Conservation (phyloP, 2,113 vertebrate genomes). For the Dasyprocta punctata region DNA sequence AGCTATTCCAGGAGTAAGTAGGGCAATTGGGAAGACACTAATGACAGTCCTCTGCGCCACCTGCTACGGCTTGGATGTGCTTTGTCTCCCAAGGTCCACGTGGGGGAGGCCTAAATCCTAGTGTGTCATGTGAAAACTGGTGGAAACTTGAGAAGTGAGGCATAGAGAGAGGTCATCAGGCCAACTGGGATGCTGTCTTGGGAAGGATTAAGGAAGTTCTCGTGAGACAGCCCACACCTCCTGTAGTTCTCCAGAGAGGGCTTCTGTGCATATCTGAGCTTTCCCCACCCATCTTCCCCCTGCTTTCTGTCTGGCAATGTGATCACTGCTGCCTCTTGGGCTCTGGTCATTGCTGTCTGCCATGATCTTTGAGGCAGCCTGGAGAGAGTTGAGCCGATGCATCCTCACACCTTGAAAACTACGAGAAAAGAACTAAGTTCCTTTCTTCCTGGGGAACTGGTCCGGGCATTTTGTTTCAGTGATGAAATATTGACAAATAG, state of each 20-base stretch:
- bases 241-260: background rate
- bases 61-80: background rate
- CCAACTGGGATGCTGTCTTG: no score
- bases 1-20: background rate
- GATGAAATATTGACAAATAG: background rate
- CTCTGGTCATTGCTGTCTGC: background rate
- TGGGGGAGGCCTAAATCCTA: no score
- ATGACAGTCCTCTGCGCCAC: background rate
- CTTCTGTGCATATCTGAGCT: background rate
- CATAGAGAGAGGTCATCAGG: background rate
- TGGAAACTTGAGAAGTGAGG: background rate
- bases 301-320: background rate
- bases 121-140: background rate
- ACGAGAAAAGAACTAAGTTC: background rate
- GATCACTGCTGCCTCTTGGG: background rate
- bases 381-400: background rate
- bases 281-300: background rate
- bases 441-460: background rate
- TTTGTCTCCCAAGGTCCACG: background rate
- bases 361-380: background rate
- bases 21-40: no score
- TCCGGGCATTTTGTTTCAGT: background rate
- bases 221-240: background rate
- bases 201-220: background rate
- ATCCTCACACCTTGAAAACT: background rate